A percentile compares a stretch with the other conserved stretches of the same genome.
Evolutionary conservation across 2,113 vertebrate genomes (phyloP).

Genomic region (Telmatochromis sp.): DNA sequence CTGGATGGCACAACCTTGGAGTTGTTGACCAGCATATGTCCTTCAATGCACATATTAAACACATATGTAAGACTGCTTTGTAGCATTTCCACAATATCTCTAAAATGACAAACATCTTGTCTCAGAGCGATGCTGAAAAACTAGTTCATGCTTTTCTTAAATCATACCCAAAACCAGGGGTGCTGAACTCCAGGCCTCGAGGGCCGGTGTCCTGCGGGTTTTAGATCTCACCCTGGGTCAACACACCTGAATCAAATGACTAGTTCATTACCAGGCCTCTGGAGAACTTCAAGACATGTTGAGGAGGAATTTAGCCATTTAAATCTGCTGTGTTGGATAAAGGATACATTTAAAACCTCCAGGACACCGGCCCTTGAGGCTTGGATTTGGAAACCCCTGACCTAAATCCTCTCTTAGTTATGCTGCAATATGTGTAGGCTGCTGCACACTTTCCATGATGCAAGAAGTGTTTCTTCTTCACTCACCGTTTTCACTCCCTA

Average conservation of each 20-base stretch:
- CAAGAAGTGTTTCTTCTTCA: neutral
- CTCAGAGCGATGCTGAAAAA: neutral
- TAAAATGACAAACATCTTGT: neutral
- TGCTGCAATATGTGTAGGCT: neutral
- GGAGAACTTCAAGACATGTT: neutral
- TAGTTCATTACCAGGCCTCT: neutral
- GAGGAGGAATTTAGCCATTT: fast-evolving
- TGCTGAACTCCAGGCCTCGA: neutral
- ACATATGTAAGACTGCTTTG: neutral
- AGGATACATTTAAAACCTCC: neutral
- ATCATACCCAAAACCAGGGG: neutral
- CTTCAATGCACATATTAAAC: neutral
- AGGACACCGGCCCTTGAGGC: neutral
- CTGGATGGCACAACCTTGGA: neutral
- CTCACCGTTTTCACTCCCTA: neutral
- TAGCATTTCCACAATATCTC: neutral
- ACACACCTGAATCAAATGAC: neutral
- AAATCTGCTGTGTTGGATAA: neutral
- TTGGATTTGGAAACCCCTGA: neutral
- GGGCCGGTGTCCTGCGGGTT: fast-evolving
- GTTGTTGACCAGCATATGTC: neutral
- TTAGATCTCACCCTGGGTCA: fast-evolving
- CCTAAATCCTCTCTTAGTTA: neutral
- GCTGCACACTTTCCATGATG: neutral
- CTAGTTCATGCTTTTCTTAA: neutral